Conservation (phyloP, 2,888 invertebrate species). For the Agapetus fuscipes region DNA sequence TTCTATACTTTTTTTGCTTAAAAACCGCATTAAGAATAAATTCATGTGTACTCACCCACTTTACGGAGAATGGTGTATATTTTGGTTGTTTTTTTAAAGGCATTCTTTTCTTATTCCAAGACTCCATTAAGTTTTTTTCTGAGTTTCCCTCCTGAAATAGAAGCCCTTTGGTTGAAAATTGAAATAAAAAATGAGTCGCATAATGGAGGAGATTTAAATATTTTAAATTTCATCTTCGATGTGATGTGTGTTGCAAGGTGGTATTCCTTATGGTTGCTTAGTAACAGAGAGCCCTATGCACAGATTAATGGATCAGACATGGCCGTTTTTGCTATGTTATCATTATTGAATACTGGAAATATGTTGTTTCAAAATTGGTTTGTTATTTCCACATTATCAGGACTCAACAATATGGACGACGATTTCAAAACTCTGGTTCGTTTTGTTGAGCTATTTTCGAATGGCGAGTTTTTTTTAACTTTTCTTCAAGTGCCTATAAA, state of each 20-base stretch:
- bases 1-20: no score
- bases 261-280: neutral
- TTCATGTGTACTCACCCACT: no score
- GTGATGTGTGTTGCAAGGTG: neutral
- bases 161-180: no score
- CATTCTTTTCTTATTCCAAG: no score
- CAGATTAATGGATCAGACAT: constrained; percentile 6
- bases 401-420: constrained; percentile 2
- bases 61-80: no score
- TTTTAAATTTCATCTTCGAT: constrained; percentile 7
- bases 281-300: constrained; percentile 1
- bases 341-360: constrained; percentile 7
- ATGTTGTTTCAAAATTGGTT: constrained; percentile 1
- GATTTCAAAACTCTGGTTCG: constrained; percentile 6
- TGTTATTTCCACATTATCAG: constrained; percentile 1
- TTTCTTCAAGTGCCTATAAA: constrained; percentile 6
- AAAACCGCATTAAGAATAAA: no score
- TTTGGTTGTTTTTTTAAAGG: no score
- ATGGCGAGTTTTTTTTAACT: neutral
- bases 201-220: no score
- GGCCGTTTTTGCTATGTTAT: constrained; percentile 4
- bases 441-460: neutral
- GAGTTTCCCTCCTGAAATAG: no score
- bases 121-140: no score
- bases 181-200: no score